Evolutionary conservation across 2,888 invertebrate species (phyloP), one percentile per base, ranked within the genome.

Genomic region (Clivina fossor): DNA sequence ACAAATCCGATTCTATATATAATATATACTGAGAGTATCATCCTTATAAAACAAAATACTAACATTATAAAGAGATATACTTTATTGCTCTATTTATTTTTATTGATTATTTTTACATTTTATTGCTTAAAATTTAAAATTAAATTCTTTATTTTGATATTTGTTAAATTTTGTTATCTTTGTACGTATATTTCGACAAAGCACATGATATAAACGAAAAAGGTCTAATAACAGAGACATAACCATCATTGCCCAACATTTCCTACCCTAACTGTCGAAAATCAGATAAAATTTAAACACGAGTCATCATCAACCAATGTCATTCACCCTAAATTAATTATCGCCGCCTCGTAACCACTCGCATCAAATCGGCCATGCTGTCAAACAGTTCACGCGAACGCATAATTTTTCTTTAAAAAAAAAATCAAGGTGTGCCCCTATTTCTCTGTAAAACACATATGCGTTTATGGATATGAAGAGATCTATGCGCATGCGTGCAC

Each of bases 311-410:
- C 43, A 18, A 43, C 43, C 44, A 35, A 47, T 33, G 47, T 47
- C 47, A 47, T 47, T 47, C 47, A 47, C 47, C 47, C 32, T 7
- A 32, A 47, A 47, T 47, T 47, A 47, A 47, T 47, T 47, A 47
- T 33, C n/a, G 20, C 32, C 47, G 33, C 32, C 47, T 33, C n/a
- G 44, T 32, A 32, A 47, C 47, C n/a, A 47, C 33, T 22, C 33
- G 15, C 20, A 32, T 47, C 47, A 47, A 33, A 33, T 33, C 47
- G 22, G 32, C 22, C 32, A 33, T 20, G 33, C 13, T 33, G 47
- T 47, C 47, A 47, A 47, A 33, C 32, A 16, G 9, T 11, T 32
- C 47, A 47, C 47, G 47, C 47, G 32, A 47, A 32, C 47, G 7
- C 47, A 47, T 47, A 47, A 47, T 47, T 47, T 47, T 47, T 47